Conservation (phyloP, 2,888 invertebrate species). For the Bombylius major region DNA sequence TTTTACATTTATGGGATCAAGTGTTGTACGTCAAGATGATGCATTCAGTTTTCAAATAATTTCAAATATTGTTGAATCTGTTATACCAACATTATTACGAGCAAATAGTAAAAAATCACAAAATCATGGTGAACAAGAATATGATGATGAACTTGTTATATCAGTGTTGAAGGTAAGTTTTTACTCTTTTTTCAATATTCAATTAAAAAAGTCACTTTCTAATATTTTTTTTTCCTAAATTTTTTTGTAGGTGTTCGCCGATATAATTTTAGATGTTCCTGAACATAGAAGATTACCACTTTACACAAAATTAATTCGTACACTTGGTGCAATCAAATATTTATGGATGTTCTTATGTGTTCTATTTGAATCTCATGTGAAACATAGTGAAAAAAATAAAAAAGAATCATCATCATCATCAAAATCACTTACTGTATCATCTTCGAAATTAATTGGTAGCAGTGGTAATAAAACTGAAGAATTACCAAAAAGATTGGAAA, state of each 20-base stretch:
- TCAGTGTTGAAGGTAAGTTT: conserved; percentile 57
- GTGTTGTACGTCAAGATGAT: conserved; percentile 84
- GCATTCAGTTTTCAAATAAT: conserved; percentile 92
- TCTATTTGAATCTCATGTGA: conserved; percentile 57
- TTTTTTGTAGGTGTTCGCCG: conserved; percentile 76
- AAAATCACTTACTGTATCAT: conserved; percentile 23
- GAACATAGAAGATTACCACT: conserved; percentile 77
- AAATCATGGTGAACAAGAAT: conserved; percentile 19
- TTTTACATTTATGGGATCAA: conserved; percentile 95
- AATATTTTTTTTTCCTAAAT: neutral
- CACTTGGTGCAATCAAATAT: conserved; percentile 51
- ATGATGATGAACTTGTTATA: conserved; percentile 40
- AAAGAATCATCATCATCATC: conserved; percentile 28
- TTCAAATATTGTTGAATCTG: conserved; percentile 73
- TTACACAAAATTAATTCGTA: conserved; percentile 64
- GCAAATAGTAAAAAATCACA: conserved; percentile 21
- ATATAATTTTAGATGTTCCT: conserved; percentile 83
- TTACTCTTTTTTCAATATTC: no score
- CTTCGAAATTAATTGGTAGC: no score
- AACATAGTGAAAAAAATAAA: conserved; percentile 41
- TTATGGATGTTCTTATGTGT: conserved; percentile 60
- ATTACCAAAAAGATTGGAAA: conserved; percentile 47
- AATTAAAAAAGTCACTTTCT: no score
- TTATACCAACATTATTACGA: conserved; percentile 72
- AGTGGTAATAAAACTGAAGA: conserved; percentile 28